Conservation (phyloP, 2,888 invertebrate species). For the Leptinotarsa tumamoca region DNA sequence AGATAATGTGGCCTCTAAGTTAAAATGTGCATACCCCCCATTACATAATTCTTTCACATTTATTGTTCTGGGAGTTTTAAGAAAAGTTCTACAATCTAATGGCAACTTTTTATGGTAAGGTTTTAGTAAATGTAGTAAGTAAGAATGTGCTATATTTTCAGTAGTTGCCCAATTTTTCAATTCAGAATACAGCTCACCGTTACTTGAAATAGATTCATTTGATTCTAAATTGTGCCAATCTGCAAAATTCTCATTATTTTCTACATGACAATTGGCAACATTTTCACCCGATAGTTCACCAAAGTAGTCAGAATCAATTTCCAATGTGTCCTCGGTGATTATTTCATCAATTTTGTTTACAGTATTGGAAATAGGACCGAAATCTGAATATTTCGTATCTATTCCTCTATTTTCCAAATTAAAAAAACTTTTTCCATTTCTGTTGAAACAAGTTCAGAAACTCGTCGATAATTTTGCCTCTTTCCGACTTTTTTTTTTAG, state of each 20-base stretch:
- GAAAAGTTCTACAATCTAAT: constrained; percentile 28
- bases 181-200: constrained; percentile 16
- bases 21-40: constrained; percentile 28
- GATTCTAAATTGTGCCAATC: constrained; percentile 13
- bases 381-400: constrained; percentile 16
- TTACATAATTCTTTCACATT: constrained; percentile 5
- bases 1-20: constrained; percentile 15
- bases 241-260: constrained; percentile 21
- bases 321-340: constrained; percentile 18
- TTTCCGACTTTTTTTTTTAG: constrained; percentile 11
- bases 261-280: background rate
- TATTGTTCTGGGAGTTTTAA: constrained; percentile 25
- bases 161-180: constrained; percentile 27
- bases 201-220: constrained; percentile 15
- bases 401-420: background rate
- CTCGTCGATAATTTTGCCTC: constrained; percentile 22
- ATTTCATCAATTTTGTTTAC: constrained; percentile 18
- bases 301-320: constrained; percentile 21
- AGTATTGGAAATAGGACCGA: constrained; percentile 17
- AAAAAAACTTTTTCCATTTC: background rate
- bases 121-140: constrained; percentile 24
- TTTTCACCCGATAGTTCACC: constrained; percentile 6
- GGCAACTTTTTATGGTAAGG: constrained; percentile 24
- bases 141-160: constrained; percentile 27
- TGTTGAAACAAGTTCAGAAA: constrained; percentile 23